Base-by-base conservation (phyloP, 2,888 invertebrate genomes). In the Sminthurides aquaticus region DNA sequence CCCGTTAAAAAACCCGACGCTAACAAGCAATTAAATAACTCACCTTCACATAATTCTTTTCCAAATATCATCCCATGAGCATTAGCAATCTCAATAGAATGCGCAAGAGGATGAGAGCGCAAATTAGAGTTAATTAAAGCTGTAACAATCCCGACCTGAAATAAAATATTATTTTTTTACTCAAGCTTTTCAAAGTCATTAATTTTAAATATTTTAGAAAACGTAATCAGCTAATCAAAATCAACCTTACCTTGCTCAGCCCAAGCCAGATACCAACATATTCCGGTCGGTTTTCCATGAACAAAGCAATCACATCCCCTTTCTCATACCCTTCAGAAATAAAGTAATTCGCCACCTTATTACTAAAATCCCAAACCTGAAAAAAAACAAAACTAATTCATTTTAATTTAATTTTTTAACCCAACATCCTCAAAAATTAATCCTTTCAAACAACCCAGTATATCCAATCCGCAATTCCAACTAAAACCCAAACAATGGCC, bases 241-340 rank as follows among this genome's bases (percentile, higher is more conserved):
- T 34, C 43, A 34, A 34, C 43, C 20, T 63, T 67, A 70, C 71
- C 61, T 65, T 69, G 8, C 92, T 87, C 60, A 94, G 82, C 0
- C 97, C 98, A 61, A 99, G 81, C 97, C 98, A 99, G 48, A 87
- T 86, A 49, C 88, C 87, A 1, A 96, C 88, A 80, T 89, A 92
- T 78, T 98, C 94, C 0, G 95, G 90, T 49, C 90, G 85, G 79
- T 95, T 97, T 78, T 93, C 93, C 82, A 96, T 84, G 78, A 93
- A 86, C 22, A 99, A 81, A 0, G 89, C 95, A 0, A 98, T 88
- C 0, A 87, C 85, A 78, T 98, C 93, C 0, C 94, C 96, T 70
- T 88, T 87, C 74, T 87, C 86, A 71, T 88, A 88, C 18, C 93
- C 92, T 69, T 87, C 86, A 1, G 84, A 83, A 75, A 86, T 86